Conservation (phyloP, 2,113 vertebrate species). For the Hymenochirus boettgeri region DNA sequence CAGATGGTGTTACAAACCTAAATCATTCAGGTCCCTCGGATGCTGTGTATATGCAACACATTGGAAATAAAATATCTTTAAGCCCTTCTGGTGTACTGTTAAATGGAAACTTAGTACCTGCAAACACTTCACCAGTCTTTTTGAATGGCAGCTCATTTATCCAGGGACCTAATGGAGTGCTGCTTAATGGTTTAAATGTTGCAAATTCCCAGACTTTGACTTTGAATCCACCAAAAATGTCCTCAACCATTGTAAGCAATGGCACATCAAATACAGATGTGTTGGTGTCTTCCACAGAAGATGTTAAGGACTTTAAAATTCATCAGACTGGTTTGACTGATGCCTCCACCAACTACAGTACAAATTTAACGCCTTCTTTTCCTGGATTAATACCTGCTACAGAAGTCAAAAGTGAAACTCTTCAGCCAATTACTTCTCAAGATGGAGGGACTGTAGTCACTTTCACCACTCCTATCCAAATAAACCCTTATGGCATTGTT, state of each 20-base stretch:
- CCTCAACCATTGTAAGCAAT: slow-evolving; percentile 63
- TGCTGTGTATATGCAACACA: slow-evolving; percentile 90
- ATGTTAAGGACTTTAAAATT: slow-evolving; percentile 79
- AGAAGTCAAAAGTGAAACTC: slow-evolving; percentile 84
- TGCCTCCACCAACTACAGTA: slow-evolving; percentile 65
- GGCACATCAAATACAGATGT: slow-evolving; percentile 77
- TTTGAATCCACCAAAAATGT: slow-evolving; percentile 78
- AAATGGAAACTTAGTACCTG: slow-evolving; percentile 83
- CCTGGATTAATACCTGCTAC: slow-evolving; percentile 73
- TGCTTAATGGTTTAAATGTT: slow-evolving; percentile 90
- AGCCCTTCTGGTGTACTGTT: slow-evolving; percentile 77
- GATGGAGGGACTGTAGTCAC: slow-evolving; percentile 82
- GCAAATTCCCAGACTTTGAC: slow-evolving; percentile 79
- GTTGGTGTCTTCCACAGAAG: slow-evolving; percentile 69
- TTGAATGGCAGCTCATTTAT: slow-evolving; percentile 91
- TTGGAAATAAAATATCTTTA: slow-evolving; percentile 89
- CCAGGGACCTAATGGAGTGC: slow-evolving; percentile 86
- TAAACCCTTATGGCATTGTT: slow-evolving; percentile 91
- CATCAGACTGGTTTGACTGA: slow-evolving; percentile 69
- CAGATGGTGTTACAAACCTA: slow-evolving; percentile 73
- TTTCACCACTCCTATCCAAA: slow-evolving; percentile 84
- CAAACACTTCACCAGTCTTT: slow-evolving; percentile 80
- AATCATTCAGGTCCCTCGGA: slow-evolving; percentile 76
- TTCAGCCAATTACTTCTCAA: slow-evolving; percentile 75
- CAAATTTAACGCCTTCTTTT: slow-evolving; percentile 66